Conservation (phyloP, 2,113 vertebrate genomes). For the Ia io region DNA sequence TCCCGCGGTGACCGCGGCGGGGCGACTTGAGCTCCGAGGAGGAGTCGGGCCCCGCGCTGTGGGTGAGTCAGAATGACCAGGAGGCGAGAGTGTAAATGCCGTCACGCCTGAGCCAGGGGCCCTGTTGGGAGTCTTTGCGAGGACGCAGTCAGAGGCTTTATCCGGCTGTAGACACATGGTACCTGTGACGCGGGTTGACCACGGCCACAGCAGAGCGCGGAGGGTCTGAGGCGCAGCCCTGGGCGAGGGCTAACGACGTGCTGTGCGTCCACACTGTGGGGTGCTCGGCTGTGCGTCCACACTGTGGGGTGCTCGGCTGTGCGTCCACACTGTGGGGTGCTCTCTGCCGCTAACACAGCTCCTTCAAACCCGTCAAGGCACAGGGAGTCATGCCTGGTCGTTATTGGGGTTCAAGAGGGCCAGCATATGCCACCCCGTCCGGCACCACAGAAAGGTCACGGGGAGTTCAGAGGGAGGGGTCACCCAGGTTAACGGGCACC, state of each 20-base stretch:
- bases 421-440: not conserved
- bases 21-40: not conserved
- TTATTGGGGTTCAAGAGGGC: not conserved
- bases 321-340: fast-evolving
- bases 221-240: fast-evolving
- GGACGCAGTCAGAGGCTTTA: too few relatives aligned
- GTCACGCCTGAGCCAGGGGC: not conserved
- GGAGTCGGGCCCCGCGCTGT: not conserved
- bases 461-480: not conserved
- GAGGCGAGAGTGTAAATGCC: not conserved
- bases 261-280: fast-evolving
- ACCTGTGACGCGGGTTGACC: not conserved
- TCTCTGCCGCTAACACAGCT: too few relatives aligned
- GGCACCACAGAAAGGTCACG: fast-evolving
- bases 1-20: not conserved
- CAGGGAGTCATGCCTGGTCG: fast-evolving
- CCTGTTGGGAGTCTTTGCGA: not conserved
- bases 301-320: fast-evolving
- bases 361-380: not conserved
- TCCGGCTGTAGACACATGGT: too few relatives aligned
- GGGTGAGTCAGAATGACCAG: not conserved
- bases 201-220: fast-evolving
- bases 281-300: fast-evolving
- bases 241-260: fast-evolving
- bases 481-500: fast-evolving